These are phyloP conservation scores for Mobula birostris DNA, from an alignment of 2,113 vertebrate species.

Conservation along the genomic window DNA sequence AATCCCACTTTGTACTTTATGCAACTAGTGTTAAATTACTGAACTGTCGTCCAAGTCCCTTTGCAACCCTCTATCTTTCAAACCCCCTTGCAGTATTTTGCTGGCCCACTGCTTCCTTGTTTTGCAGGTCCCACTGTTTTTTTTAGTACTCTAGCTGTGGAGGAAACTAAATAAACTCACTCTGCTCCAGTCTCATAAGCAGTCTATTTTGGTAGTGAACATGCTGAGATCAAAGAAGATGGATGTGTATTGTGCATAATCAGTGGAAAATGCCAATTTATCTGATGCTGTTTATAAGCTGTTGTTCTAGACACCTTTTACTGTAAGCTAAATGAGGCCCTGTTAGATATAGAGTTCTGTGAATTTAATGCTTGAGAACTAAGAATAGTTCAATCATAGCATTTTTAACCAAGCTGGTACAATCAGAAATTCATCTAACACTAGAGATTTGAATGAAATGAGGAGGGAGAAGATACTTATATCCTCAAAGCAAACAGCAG, in stretches of 20 bases:
- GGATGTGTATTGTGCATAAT: neutral
- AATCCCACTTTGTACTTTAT: neutral
- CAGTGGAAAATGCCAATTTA: neutral
- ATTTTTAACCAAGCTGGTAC: neutral
- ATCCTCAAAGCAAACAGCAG: neutral
- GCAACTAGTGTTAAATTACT: neutral
- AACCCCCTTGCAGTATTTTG: neutral
- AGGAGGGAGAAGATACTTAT: neutral
- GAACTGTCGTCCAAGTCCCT: neutral
- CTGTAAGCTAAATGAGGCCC: neutral
- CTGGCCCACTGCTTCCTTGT: neutral
- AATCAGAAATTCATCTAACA: neutral
- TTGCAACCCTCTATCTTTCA: neutral
- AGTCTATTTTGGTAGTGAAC: neutral
- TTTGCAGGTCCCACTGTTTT: neutral
- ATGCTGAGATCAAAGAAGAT: conserved; percentile 4
- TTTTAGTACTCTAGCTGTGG: neutral
- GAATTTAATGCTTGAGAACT: neutral
- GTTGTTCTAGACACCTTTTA: neutral
- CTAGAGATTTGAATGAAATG: neutral
- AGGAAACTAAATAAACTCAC: neutral
- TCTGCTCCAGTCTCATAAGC: neutral
- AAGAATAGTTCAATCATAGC: neutral
- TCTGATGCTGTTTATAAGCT: neutral
- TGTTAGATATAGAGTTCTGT: neutral